Evolutionary conservation across 2,888 invertebrate genomes (phyloP).

Genomic region (Sinohyriopsis cumingii): DNA sequence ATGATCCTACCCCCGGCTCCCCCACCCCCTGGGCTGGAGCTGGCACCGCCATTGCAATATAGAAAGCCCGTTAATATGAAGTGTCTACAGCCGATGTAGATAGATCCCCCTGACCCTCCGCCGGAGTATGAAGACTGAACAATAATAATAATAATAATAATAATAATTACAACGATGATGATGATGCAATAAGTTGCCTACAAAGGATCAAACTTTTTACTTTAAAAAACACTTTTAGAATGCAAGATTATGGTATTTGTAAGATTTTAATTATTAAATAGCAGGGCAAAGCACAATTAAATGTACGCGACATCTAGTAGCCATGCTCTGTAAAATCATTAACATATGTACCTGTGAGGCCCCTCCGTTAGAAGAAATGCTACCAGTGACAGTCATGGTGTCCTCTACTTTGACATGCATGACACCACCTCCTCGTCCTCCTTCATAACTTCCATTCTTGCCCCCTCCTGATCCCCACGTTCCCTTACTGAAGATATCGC

Average conservation of each 20-base stretch:
- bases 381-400: constrained; percentile 24
- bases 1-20: constrained; percentile 53
- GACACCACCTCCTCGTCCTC: constrained; percentile 54
- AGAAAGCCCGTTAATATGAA: constrained; percentile 39
- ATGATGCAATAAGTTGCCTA: too few relatives aligned
- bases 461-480: constrained; percentile 58
- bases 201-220: too few relatives aligned
- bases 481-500: constrained; percentile 39
- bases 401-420: constrained; percentile 25
- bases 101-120: constrained; percentile 58
- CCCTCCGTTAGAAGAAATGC: constrained; percentile 30
- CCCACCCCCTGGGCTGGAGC: constrained; percentile 44
- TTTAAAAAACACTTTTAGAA: too few relatives aligned
- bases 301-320: too few relatives aligned
- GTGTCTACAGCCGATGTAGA: constrained; percentile 27
- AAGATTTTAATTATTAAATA: too few relatives aligned
- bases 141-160: constrained; percentile 2
- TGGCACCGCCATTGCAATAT: constrained; percentile 47
- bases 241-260: too few relatives aligned
- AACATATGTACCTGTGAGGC: constrained; percentile 27
- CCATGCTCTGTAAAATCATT: too few relatives aligned
- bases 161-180: neutral
- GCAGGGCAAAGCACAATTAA: too few relatives aligned
- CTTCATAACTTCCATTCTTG: constrained; percentile 18
- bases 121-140: constrained; percentile 36